These are phyloP conservation scores for Etheostoma cragini DNA, from an alignment of 2,113 vertebrate species.

Conservation along the genomic window DNA sequence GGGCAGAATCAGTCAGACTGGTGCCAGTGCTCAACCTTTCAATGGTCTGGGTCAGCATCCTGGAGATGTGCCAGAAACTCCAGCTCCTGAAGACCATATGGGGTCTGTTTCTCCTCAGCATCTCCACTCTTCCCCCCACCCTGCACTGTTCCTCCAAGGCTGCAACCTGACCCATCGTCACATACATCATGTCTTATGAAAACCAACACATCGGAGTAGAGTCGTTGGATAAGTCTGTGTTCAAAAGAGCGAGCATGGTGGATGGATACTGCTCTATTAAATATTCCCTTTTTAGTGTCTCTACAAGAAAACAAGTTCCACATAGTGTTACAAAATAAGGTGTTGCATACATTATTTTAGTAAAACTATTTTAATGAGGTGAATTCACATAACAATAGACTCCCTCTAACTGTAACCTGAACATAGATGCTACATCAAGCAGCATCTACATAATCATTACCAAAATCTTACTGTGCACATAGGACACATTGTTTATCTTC, in stretches of 20 bases:
- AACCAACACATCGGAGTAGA: constrained; percentile 20
- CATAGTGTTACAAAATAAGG: not conserved
- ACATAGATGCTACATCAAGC: not conserved
- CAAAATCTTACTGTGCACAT: not conserved
- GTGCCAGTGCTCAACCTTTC: constrained; percentile 62
- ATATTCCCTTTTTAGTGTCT: not conserved
- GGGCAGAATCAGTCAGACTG: constrained; percentile 71
- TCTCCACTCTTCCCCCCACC: not conserved
- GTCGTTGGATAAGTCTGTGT: not conserved
- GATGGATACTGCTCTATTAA: not conserved
- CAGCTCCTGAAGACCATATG: constrained; percentile 69
- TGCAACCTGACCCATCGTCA: constrained; percentile 43
- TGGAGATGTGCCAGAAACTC: constrained; percentile 59
- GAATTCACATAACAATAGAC: not conserved
- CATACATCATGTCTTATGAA: constrained; percentile 19
- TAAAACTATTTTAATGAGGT: not conserved
- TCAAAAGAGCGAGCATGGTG: not conserved
- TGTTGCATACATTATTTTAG: not conserved
- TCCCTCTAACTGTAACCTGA: not conserved
- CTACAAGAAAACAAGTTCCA: not conserved
- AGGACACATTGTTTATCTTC: not conserved
- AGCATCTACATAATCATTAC: not conserved
- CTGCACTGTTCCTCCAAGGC: constrained; percentile 30
- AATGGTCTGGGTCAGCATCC: constrained; percentile 65
- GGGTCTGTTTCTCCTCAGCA: constrained; percentile 49